Percentiles rank a stretch among this genome's conserved stretches.
Conservation (phyloP, 2,888 invertebrate species). For the Uropetala carovei region DNA sequence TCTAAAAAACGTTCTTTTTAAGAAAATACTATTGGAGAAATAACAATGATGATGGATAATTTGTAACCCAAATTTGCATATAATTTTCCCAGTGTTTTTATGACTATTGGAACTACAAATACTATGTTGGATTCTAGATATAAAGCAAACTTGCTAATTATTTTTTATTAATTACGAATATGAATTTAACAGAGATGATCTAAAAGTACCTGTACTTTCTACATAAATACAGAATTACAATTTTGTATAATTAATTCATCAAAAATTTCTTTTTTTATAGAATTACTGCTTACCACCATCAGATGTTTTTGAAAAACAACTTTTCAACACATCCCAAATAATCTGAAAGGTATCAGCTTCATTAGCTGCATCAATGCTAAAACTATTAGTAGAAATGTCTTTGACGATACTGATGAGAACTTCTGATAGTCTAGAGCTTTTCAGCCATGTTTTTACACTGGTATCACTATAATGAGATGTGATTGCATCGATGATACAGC, state of each 20-base stretch:
- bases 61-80: no score
- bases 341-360: constrained; percentile 70
- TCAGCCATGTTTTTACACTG: constrained; percentile 76
- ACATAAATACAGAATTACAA: no score
- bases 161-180: no score
- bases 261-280: constrained; percentile 15
- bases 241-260: neutral
- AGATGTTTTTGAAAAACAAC: constrained; percentile 73
- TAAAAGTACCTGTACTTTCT: no score
- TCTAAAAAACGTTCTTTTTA: no score
- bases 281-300: constrained; percentile 74
- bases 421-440: constrained; percentile 73
- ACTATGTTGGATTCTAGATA: neutral
- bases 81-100: no score
- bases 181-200: no score
- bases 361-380: constrained; percentile 58
- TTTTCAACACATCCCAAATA: constrained; percentile 71
- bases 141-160: neutral
- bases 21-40: no score
- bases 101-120: no score
- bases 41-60: no score
- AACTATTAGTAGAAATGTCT: constrained; percentile 68
- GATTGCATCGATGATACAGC: constrained; percentile 77
- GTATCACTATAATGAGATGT: constrained; percentile 72
- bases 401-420: constrained; percentile 74